These are phyloP conservation scores for Poecilia latipinna DNA, from an alignment of 2,113 vertebrate genomes.

Conservation along the genomic window DNA sequence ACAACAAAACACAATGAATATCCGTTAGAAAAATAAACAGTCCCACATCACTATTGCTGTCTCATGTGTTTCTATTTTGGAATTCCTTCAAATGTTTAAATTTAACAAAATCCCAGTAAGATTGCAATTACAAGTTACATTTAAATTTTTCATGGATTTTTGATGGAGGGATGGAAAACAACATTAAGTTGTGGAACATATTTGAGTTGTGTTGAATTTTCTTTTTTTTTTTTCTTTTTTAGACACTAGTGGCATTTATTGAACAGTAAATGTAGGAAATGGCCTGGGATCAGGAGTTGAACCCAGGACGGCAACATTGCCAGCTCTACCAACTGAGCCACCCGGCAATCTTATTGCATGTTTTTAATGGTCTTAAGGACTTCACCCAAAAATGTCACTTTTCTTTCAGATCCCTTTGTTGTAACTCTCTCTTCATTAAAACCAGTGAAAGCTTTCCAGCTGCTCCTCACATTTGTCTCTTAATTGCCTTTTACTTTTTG, in stretches of 20 bases:
- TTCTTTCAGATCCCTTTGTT: conserved; percentile 8
- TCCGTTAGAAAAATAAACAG: background rate
- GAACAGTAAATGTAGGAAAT: too few relatives aligned
- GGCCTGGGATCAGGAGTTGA: too few relatives aligned
- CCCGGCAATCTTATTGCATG: background rate
- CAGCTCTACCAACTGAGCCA: too few relatives aligned
- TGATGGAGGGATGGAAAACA: background rate
- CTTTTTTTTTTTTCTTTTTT: too few relatives aligned
- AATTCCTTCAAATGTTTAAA: too few relatives aligned
- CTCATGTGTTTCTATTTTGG: too few relatives aligned
- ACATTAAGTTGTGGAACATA: background rate
- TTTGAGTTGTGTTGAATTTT: background rate
- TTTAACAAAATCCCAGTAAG: too few relatives aligned
- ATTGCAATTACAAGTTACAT: too few relatives aligned
- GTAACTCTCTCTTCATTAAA: conserved; percentile 21
- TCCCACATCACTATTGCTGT: background rate
- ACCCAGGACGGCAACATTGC: too few relatives aligned
- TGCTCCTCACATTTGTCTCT: conserved; percentile 47
- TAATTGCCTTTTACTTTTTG: conserved; percentile 42
- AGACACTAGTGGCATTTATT: too few relatives aligned
- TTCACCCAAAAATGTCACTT: background rate
- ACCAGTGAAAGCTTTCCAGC: conserved; percentile 25
- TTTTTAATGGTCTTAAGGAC: background rate
- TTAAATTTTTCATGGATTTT: background rate
- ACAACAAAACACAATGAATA: background rate